Evolutionary conservation across 2,888 invertebrate species (phyloP), one percentile per base, ranked within the genome.

Genomic region (Amphipoea lucens): DNA sequence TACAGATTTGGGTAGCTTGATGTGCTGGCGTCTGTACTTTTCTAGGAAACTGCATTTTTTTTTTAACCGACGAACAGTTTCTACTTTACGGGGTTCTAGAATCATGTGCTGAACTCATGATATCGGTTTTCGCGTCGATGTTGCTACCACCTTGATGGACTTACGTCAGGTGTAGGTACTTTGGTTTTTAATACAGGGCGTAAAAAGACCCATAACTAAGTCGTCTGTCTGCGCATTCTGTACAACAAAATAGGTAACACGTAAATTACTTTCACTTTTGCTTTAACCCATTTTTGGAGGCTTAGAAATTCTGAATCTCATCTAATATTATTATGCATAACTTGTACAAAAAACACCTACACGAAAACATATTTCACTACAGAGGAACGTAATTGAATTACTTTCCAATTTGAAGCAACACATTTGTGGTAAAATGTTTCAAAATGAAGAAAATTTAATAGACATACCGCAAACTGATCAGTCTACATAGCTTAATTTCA

Each of bases 351-450:
- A 67, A 62, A n/a, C n/a, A 57, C 40, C 62, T 48, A 48, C 63
- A 40, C 29, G n/a, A 6, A 14, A 78, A 72, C 36, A 42, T 29
- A 51, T 71, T 65, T 54, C 11, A 45, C 12, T 1, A 45, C 51
- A 40, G 66, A 65, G 23, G 4, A 68, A 60, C 20, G 12, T 75
- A 71, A 86, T 79, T 40, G 60, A 71, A 79, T 87, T 83, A 83
- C 79, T 63, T 83, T 79, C 62, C 84, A 86, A 87, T 79, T 79
- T 79, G 23, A 36, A 63, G 63, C n/a, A 65, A 63, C 84, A 73
- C 40, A 76, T 79, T 67, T 48, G 71, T 48, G 76, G 51, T 78
- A 68, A 79, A 74, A 74, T 11, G 23, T 75, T 74, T 0, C 54
- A 12, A 73, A 60, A 75, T 63, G 62, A 48, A 63, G 54, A 69